phyloP scores from a whole-genome alignment of 2,113 vertebrate genomes.

The Dendrocopos noguchii region DNA sequence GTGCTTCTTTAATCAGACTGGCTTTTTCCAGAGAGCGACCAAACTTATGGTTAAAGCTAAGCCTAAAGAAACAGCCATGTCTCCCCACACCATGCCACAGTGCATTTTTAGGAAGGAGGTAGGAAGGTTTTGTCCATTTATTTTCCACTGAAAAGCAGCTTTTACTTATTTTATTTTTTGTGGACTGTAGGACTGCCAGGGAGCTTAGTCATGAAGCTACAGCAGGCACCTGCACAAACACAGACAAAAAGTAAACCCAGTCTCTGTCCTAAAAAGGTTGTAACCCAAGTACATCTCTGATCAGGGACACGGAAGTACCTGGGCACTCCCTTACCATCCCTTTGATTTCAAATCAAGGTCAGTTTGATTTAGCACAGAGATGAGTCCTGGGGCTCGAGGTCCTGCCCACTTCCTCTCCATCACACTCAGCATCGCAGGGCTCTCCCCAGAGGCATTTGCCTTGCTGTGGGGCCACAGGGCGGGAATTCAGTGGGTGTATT shows the following conservation, averaged over 20 bases:
- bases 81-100: not conserved
- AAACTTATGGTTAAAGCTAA: not conserved
- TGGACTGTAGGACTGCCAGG: not conserved
- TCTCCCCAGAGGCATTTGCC: not conserved
- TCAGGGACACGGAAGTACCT: not conserved
- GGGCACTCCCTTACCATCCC: not conserved
- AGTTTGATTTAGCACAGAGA: not conserved
- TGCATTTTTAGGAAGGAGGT: not conserved
- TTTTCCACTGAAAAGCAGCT: slow-evolving; percentile 7
- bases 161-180: not conserved
- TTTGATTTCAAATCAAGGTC: not conserved
- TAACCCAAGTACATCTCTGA: not conserved
- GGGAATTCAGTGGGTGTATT: slow-evolving; percentile 47
- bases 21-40: not conserved
- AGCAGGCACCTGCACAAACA: slow-evolving; percentile 1
- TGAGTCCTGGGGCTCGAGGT: not conserved
- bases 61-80: not conserved
- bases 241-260: not conserved
- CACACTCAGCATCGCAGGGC: fast-evolving
- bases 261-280: not conserved
- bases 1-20: not conserved
- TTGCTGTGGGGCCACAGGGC: fast-evolving
- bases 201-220: not conserved
- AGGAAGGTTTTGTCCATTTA: not conserved
- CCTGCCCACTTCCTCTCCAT: not conserved